Evolutionary conservation across 2,888 invertebrate species (phyloP), one percentile per base, ranked within the genome.

Genomic region (Automeris io): DNA sequence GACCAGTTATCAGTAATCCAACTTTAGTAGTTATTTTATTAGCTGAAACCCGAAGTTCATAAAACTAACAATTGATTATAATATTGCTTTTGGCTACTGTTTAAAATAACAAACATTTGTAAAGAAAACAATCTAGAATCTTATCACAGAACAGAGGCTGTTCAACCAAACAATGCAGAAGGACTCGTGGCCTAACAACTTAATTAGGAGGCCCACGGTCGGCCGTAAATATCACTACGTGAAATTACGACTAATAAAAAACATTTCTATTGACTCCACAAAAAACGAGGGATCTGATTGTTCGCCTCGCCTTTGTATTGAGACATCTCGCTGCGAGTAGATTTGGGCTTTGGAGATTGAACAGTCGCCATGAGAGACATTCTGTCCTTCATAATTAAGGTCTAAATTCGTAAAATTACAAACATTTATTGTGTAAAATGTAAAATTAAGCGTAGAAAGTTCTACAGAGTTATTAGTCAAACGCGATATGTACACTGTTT

Each of bases 211-310:
- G 75, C 75, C 82, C 72, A 71, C 68, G 76, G 80, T 75, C 73
- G 80, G 72, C 78, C 81, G 80, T 86, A 86, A 85, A 85, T 83
- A 85, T 81, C 69, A 73, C 70, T 61, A 83, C 75, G 83, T 82
- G 70, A 85, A 86, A 85, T 86, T 80, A 85, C 79, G 83, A 78
- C 77, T 78, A 74, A 83, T 85, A 83, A 83, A 83, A 80, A 81
- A 83, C 81, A 82, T 83, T 85, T 85, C 82, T 85, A 83, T 85
- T 80, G 77, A 74, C 65, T 67, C n/a, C 67, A 83, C 78, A 85
- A 85, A 85, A 85, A 85, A 74, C 61, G 66, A 67, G 70, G 72
- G 67, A 67, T 75, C 72, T 65, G 82, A 83, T 81, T 80, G 82
- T 83, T 75, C 77, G 74, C 61, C 49, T 62, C 68, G 76, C 73